A percentile compares a stretch with the other conserved stretches of the same genome.
Conservation (phyloP, 1,140 invertebrate species). For the Branchinecta lynchi region DNA sequence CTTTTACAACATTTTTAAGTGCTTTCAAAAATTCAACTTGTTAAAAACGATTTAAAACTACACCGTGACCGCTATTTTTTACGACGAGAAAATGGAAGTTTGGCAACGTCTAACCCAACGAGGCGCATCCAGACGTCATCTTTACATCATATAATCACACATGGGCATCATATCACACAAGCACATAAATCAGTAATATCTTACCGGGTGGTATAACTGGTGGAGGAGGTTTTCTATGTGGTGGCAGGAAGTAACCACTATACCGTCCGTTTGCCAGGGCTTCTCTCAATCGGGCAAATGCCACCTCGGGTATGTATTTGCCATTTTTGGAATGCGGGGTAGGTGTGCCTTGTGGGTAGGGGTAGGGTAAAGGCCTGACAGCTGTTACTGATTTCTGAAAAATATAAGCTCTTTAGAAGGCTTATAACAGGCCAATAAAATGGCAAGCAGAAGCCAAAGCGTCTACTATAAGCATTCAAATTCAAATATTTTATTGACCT, state of each 20-base stretch:
- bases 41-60: too few species aligned
- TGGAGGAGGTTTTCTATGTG: constrained; percentile 8
- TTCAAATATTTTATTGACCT: too few species aligned
- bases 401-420: not conserved
- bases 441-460: too few species aligned
- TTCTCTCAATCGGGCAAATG: constrained; percentile 14
- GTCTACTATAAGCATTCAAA: too few species aligned
- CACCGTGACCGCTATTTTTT: too few species aligned
- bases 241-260: constrained; percentile 13
- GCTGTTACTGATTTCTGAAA: constrained; percentile 15
- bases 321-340: constrained; percentile 11
- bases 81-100: too few species aligned
- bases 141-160: too few species aligned
- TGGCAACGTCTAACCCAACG: too few species aligned
- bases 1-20: too few species aligned
- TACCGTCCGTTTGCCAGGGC: constrained; percentile 13
- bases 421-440: not conserved
- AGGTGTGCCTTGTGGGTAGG: not conserved
- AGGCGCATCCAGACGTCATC: too few species aligned
- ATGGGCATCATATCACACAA: too few species aligned
- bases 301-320: constrained; percentile 13
- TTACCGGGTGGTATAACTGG: not conserved
- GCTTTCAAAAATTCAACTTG: too few species aligned
- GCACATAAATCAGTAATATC: not conserved
- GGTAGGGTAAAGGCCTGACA: constrained; percentile 15